phyloP scores from a whole-genome alignment of 2,113 vertebrate genomes.

The Coracopsis vasa region DNA sequence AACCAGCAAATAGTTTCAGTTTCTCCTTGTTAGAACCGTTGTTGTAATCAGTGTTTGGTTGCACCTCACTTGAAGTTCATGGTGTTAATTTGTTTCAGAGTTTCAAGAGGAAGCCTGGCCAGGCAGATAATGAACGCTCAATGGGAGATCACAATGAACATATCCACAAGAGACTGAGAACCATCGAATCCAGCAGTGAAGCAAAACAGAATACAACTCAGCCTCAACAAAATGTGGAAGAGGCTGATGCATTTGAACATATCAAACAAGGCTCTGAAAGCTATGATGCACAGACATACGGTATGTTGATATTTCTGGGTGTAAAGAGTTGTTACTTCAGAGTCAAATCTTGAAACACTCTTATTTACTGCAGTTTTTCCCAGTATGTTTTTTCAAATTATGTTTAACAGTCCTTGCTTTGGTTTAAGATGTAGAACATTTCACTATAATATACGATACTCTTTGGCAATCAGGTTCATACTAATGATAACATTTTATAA shows the following conservation, averaged over 20 bases:
- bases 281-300: conserved; percentile 91
- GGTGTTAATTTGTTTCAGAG: conserved; percentile 72
- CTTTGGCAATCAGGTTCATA: not conserved
- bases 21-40: not conserved
- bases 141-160: conserved; percentile 85
- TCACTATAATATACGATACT: not conserved
- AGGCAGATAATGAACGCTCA: conserved; percentile 86
- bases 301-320: conserved; percentile 62
- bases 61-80: not conserved
- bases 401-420: not conserved
- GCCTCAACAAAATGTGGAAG: conserved; percentile 53
- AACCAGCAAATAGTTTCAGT: not conserved
- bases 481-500: not conserved
- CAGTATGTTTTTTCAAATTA: not conserved
- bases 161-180: conserved; percentile 87
- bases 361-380: not conserved
- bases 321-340: not conserved
- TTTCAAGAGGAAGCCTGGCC: conserved; percentile 94
- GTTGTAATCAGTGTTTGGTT: not conserved
- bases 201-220: conserved; percentile 32
- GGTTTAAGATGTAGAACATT: not conserved
- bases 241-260: conserved; percentile 90
- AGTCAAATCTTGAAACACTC: not conserved
- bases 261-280: conserved; percentile 78
- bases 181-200: conserved; percentile 75